Percentiles rank a stretch among this genome's conserved stretches.
These are phyloP conservation scores for Silurus meridionalis DNA, from an alignment of 2,113 vertebrate species.

Conservation along the genomic window DNA sequence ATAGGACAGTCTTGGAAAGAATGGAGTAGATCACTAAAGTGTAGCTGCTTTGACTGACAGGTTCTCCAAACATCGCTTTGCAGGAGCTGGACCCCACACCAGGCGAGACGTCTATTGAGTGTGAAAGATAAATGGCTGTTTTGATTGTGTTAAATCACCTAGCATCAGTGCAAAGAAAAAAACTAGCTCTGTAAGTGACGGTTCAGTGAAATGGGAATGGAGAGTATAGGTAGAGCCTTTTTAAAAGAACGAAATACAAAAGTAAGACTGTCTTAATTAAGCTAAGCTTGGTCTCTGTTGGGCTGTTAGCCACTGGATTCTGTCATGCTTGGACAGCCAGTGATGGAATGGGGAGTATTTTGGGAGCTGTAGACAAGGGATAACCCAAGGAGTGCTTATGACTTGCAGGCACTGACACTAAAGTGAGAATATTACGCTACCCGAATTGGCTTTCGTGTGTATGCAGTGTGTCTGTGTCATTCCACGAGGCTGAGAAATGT, in stretches of 20 bases:
- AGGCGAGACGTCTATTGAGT: constrained; percentile 37
- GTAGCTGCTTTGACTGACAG: constrained; percentile 57
- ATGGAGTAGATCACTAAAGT: neutral
- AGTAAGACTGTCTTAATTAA: constrained; percentile 55
- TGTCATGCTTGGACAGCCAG: constrained; percentile 48
- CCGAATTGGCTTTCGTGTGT: constrained; percentile 28
- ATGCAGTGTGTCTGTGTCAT: constrained; percentile 43
- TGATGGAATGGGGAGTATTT: constrained; percentile 47
- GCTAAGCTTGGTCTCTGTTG: constrained; percentile 48
- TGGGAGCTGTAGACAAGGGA: constrained; percentile 44
- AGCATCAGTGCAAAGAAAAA: constrained; percentile 35
- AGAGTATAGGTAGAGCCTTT: neutral
- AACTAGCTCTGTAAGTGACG: constrained; percentile 30
- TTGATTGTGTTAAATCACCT: constrained; percentile 46
- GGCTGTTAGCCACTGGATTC: constrained; percentile 50
- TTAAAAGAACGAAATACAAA: constrained; percentile 39
- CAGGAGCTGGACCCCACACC: constrained; percentile 37
- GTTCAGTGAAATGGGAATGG: neutral
- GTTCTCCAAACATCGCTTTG: constrained; percentile 55
- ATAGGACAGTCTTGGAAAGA: constrained; percentile 33
- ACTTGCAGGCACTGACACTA: constrained; percentile 52
- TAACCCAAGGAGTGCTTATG: constrained; percentile 52
- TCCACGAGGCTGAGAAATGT: constrained; percentile 42
- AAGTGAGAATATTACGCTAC: constrained; percentile 47
- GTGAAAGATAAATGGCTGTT: constrained; percentile 33